Percentiles rank a stretch among this genome's conserved stretches.
Conservation (phyloP, 2,797 vertebrate species). For the Melanotaenia boesemani region DNA sequence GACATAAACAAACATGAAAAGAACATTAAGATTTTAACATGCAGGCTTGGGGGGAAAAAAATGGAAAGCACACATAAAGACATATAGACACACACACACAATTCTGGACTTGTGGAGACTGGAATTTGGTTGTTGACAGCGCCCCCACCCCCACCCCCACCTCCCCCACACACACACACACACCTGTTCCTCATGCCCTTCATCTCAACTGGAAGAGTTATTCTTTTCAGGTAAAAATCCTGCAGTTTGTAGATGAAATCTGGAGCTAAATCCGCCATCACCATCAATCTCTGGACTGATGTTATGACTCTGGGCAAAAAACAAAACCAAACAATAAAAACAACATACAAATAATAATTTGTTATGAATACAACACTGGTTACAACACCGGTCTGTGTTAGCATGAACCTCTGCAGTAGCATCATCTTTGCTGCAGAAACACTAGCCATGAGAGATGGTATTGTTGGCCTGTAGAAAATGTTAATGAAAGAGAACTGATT, state of each 20-base stretch:
- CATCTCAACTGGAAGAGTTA: constrained; percentile 34
- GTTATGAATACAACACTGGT: background rate
- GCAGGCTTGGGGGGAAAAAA: no score
- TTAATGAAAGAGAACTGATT: background rate
- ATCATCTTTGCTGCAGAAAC: constrained; percentile 24
- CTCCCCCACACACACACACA: background rate
- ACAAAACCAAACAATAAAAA: background rate
- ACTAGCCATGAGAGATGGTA: constrained; percentile 19
- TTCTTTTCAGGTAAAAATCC: constrained; percentile 53
- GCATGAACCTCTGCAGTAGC: constrained; percentile 65
- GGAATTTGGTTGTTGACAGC: background rate
- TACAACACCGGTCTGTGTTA: background rate
- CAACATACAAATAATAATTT: background rate
- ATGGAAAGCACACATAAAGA: background rate
- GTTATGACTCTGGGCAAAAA: constrained; percentile 56
- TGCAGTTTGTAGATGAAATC: constrained; percentile 67
- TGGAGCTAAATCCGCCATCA: constrained; percentile 54
- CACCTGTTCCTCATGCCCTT: constrained; percentile 63
- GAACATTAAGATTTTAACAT: background rate
- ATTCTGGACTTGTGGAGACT: background rate
- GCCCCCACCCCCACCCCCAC: no score
- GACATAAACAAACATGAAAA: background rate
- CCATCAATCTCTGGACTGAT: constrained; percentile 64
- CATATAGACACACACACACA: background rate
- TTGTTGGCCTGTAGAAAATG: constrained; percentile 33